Evolutionary conservation across 2,888 invertebrate species (phyloP).

Genomic region (Chromoteleia sp.): DNA sequence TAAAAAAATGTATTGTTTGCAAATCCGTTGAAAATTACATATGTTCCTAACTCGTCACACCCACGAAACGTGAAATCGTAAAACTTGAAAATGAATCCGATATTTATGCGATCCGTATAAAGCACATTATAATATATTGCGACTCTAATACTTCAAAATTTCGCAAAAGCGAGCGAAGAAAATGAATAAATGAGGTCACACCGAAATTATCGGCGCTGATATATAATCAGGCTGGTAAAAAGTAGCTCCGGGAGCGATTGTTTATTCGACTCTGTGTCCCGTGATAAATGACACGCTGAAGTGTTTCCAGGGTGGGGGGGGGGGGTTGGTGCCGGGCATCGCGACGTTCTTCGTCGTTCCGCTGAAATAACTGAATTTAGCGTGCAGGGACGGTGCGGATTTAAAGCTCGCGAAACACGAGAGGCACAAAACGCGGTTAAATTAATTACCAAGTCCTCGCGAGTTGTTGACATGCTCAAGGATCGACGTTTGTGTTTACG

Average conservation of each 20-base stretch:
- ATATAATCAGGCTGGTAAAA: constrained; percentile 9
- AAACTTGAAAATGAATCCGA: constrained; percentile 29
- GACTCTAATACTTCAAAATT: too few species aligned
- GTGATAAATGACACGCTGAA: constrained; percentile 27
- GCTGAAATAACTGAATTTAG: constrained; percentile 50
- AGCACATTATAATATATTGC: background rate
- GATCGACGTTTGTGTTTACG: constrained; percentile 64
- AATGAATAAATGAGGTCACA: too few species aligned
- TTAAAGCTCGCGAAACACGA: constrained; percentile 58
- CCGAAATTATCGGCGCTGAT: too few species aligned
- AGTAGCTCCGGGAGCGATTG: constrained; percentile 8
- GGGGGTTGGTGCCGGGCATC: constrained; percentile 3
- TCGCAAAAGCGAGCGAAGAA: too few species aligned
- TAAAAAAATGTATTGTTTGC: background rate
- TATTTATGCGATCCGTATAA: constrained; percentile 24
- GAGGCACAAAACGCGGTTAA: constrained; percentile 55
- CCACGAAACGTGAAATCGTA: constrained; percentile 10
- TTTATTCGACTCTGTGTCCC: constrained; percentile 3
- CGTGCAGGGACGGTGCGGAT: constrained; percentile 3
- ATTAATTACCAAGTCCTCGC: constrained; percentile 71
- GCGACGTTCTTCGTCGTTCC: constrained; percentile 41
- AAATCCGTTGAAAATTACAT: background rate
- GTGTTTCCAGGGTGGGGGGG: background rate
- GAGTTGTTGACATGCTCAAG: constrained; percentile 70
- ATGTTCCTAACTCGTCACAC: constrained; percentile 9